Evolutionary conservation across 2,113 vertebrate genomes (phyloP).

Genomic region (Xyliphius kryptos): DNA sequence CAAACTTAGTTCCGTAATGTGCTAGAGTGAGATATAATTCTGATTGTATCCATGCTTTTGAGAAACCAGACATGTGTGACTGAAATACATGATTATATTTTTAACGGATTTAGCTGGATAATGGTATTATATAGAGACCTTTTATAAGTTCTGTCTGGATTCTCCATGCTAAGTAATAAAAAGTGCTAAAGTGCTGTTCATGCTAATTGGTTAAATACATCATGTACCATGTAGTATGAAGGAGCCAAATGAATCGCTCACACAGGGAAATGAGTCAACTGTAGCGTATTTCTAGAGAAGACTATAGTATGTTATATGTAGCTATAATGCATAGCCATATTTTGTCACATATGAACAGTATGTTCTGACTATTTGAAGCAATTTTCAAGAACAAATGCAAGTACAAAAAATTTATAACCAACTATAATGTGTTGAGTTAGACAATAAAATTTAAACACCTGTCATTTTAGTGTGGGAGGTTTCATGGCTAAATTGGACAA

Average conservation of each 20-base stretch:
- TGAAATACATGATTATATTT: conserved; percentile 15
- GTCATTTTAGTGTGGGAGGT: too few species aligned
- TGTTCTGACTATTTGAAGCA: too few species aligned
- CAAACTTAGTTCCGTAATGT: neutral
- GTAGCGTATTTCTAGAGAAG: too few species aligned
- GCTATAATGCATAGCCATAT: too few species aligned
- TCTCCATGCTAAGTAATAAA: conserved; percentile 1
- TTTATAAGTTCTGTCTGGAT: conserved; percentile 7
- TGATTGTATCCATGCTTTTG: conserved; percentile 3
- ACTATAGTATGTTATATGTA: too few species aligned
- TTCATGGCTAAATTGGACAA: too few species aligned
- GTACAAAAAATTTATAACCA: too few species aligned
- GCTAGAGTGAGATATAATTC: neutral
- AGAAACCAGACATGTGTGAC: conserved; percentile 1
- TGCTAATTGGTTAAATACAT: neutral
- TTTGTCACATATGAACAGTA: too few species aligned
- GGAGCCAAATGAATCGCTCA: neutral
- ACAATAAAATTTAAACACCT: too few species aligned
- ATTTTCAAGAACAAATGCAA: too few species aligned
- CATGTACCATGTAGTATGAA: neutral
- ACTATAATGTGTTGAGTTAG: too few species aligned
- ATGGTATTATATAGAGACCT: conserved; percentile 10
- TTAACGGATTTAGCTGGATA: conserved; percentile 12
- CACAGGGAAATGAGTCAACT: neutral
- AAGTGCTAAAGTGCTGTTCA: too few species aligned